Evolutionary conservation across 92 coral and sea anemone species (phyloP).

Genomic region (Actinernus sp.): DNA sequence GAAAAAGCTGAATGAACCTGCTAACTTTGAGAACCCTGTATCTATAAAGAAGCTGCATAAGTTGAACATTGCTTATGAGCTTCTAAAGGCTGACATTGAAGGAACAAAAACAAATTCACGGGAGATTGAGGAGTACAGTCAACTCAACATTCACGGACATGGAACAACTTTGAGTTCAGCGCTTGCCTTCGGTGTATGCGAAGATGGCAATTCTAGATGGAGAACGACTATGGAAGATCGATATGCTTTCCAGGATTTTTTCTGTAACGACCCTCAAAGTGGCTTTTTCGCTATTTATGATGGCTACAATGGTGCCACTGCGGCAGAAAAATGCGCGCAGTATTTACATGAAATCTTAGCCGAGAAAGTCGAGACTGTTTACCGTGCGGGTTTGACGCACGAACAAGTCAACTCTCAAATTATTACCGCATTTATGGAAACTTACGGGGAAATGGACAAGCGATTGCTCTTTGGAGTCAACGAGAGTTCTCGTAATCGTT

Average conservation of each 20-base stretch:
- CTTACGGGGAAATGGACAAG: slow-evolving; percentile 89
- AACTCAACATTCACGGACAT: slow-evolving; percentile 55
- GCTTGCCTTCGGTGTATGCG: slow-evolving; percentile 87
- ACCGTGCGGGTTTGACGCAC: slow-evolving; percentile 52
- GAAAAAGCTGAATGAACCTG: slow-evolving; percentile 74
- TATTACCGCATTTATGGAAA: slow-evolving; percentile 62
- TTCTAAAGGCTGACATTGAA: slow-evolving; percentile 76
- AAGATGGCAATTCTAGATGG: slow-evolving; percentile 90
- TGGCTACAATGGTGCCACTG: slow-evolving; percentile 91
- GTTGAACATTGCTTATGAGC: slow-evolving; percentile 85
- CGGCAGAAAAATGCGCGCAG: slow-evolving; percentile 92
- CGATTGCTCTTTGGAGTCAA: slow-evolving; percentile 77
- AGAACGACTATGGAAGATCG: slow-evolving; percentile 89
- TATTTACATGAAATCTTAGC: slow-evolving; percentile 81
- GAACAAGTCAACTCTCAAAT: slow-evolving; percentile 60
- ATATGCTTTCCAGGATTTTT: slow-evolving; percentile 69
- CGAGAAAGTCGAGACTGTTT: slow-evolving; percentile 62
- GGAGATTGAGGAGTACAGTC: slow-evolving; percentile 44
- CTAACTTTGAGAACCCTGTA: slow-evolving; percentile 78
- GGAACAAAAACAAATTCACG: slow-evolving; percentile 65
- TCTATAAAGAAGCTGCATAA: slow-evolving; percentile 78
- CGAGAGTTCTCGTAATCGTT: slow-evolving; percentile 93
- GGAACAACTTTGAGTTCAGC: slow-evolving; percentile 59
- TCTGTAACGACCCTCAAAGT: slow-evolving; percentile 81
- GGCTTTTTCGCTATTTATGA: slow-evolving; percentile 93